Percentiles rank a stretch among this genome's conserved stretches.
Conservation (phyloP, 1,140 invertebrate genomes). For the Babylonia areolata region DNA sequence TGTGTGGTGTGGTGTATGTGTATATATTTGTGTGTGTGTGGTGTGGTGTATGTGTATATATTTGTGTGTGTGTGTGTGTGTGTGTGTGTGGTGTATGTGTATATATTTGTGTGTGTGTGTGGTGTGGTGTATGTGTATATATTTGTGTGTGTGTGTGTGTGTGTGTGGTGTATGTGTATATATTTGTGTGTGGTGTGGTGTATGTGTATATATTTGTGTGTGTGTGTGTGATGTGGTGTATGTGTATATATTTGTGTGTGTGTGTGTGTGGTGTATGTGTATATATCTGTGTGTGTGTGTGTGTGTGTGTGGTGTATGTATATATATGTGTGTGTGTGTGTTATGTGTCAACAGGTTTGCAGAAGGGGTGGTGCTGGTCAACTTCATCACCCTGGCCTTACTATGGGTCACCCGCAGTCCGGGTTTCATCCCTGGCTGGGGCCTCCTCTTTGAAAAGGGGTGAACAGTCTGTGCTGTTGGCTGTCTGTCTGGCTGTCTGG, state of each 20-base stretch:
- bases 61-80: conserved; percentile 10
- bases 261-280: too few relatives aligned
- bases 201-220: too few relatives aligned
- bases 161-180: too few relatives aligned
- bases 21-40: not conserved
- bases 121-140: too few relatives aligned
- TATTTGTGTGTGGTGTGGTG: too few relatives aligned
- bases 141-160: too few relatives aligned
- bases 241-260: too few relatives aligned
- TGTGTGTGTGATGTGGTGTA: not conserved
- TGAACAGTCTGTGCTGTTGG: not conserved
- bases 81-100: conserved; percentile 8
- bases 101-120: not conserved
- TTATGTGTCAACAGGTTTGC: conserved; percentile 79
- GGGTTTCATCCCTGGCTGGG: conserved; percentile 88
- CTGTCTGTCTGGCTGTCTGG: too few relatives aligned
- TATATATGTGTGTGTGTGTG: not conserved
- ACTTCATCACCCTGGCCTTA: conserved; percentile 88
- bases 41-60: too few relatives aligned
- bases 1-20: conserved; percentile 8
- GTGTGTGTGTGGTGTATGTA: not conserved
- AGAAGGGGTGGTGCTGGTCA: conserved; percentile 83
- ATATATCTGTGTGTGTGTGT: not conserved
- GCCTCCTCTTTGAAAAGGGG: conserved; percentile 66
- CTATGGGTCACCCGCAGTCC: conserved; percentile 94